Percentiles rank a stretch among this genome's conserved stretches.
Evolutionary conservation across 1,140 invertebrate species (phyloP).

Genomic region (Aethina tumida): DNA sequence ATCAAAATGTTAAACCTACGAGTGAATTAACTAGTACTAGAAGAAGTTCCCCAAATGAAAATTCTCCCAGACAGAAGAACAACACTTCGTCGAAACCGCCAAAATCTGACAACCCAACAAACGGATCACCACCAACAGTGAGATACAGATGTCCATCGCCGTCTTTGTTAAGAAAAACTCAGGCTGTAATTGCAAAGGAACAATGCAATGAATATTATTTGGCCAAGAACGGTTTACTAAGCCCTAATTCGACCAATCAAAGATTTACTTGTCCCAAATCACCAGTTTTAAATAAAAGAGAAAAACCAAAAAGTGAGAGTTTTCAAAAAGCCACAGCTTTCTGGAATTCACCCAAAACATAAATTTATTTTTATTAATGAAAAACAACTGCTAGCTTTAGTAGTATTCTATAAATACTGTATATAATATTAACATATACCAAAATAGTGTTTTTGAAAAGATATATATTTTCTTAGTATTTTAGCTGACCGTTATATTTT

Average conservation of each 20-base stretch:
- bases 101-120: conserved; percentile 3
- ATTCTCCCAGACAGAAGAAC: conserved; percentile 5
- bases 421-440: conserved; percentile 17
- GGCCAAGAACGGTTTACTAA: conserved; percentile 4
- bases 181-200: conserved; percentile 25
- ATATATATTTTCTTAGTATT: conserved; percentile 11
- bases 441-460: conserved; percentile 18
- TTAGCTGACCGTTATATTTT: conserved; percentile 15
- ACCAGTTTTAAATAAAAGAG: conserved; percentile 13
- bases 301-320: conserved; percentile 25
- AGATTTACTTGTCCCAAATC: conserved; percentile 11
- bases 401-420: conserved; percentile 14
- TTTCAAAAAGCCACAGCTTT: conserved; percentile 30
- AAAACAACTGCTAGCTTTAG: conserved; percentile 3
- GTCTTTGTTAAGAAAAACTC: conserved; percentile 24
- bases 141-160: conserved; percentile 25
- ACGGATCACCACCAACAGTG: conserved; percentile 11
- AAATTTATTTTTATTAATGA: conserved; percentile 10
- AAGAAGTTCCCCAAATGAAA: no score
- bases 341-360: conserved; percentile 29
- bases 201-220: conserved; percentile 19
- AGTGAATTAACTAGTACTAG: no score
- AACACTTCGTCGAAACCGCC: conserved; percentile 7
- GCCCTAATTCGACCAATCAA: conserved; percentile 4
- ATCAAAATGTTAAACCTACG: no score